Evolutionary conservation across 1,140 invertebrate genomes (phyloP).

Genomic region (Lethrus apterus): DNA sequence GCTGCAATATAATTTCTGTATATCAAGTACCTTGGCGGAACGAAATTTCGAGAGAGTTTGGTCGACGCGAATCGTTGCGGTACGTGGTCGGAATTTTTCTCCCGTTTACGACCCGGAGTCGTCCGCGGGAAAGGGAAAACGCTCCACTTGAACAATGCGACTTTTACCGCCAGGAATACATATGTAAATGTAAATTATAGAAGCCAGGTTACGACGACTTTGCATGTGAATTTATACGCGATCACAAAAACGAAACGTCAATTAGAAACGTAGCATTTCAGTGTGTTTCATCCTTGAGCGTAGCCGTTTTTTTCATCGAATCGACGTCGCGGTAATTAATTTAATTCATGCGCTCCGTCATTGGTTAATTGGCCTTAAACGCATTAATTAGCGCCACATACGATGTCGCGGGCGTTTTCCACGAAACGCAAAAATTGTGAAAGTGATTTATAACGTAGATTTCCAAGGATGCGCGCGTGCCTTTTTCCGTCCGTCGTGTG

Average conservation of each 20-base stretch:
- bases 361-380: background rate
- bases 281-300: too few relatives aligned
- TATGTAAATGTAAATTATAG: background rate
- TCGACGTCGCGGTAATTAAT: too few relatives aligned
- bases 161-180: background rate
- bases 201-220: background rate
- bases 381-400: constrained; percentile 2
- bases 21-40: constrained; percentile 35
- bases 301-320: too few relatives aligned
- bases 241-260: too few relatives aligned
- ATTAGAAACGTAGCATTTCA: too few relatives aligned
- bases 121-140: background rate
- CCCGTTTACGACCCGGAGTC: background rate
- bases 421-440: constrained; percentile 11
- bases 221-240: background rate
- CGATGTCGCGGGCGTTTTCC: constrained; percentile 1
- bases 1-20: constrained; percentile 40
- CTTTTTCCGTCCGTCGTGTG: background rate
- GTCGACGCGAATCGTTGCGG: constrained; percentile 1
- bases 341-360: constrained; percentile 1
- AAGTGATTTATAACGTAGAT: constrained; percentile 5
- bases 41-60: constrained; percentile 29
- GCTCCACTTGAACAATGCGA: background rate
- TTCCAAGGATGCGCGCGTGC: background rate
- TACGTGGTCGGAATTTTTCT: constrained; percentile 4